phyloP scores from a whole-genome alignment of 1,140 invertebrate species.

The Globodera rostochiensis region DNA sequence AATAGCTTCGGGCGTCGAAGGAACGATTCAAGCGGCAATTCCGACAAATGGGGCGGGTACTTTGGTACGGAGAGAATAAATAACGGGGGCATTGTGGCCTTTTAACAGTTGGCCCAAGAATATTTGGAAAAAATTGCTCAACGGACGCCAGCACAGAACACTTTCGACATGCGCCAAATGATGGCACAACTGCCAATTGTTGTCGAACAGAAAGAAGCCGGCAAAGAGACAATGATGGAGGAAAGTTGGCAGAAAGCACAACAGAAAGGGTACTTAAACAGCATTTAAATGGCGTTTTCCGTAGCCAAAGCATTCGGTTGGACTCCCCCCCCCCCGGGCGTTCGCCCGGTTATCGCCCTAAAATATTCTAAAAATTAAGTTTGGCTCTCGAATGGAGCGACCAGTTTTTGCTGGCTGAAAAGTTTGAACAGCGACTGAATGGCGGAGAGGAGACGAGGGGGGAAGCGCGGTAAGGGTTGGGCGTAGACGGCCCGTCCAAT shows the following conservation, averaged over 20 bases:
- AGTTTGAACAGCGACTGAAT: constrained; percentile 32
- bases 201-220: neutral
- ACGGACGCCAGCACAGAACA: constrained; percentile 21
- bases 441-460: neutral
- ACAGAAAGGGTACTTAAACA: neutral
- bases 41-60: constrained; percentile 1
- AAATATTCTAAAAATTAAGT: neutral
- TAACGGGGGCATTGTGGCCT: neutral
- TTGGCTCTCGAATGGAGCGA: neutral
- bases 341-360: neutral
- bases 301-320: neutral
- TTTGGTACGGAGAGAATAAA: constrained; percentile 11
- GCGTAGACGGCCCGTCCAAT: neutral
- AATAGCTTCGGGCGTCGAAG: constrained; percentile 28
- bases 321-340: neutral
- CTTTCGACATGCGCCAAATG: constrained; percentile 33
- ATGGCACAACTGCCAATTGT: constrained; percentile 9
- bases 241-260: neutral
- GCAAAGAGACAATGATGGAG: neutral
- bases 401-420: constrained; percentile 28
- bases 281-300: neutral
- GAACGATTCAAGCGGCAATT: constrained; percentile 24
- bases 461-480: neutral
- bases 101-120: constrained; percentile 35
- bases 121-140: constrained; percentile 35